Evolutionary conservation across 2,888 invertebrate species (phyloP).

Genomic region (Ctena decussata): DNA sequence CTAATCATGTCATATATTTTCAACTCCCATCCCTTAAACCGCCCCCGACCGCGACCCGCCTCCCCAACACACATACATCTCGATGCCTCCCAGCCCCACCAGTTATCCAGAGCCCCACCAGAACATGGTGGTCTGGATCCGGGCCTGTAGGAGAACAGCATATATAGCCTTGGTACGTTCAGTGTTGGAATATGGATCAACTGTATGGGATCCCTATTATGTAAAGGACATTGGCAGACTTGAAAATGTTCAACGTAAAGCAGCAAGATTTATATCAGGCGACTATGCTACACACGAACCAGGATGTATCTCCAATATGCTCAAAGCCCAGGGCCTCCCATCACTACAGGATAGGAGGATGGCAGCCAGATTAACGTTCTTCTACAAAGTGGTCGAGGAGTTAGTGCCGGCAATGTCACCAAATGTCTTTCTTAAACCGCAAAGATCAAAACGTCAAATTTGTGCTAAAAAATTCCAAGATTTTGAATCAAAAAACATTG

Average conservation of each 20-base stretch:
- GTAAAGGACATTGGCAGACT: not conserved
- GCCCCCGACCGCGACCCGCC: too few species aligned
- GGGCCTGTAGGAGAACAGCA: constrained; percentile 15
- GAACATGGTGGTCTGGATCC: too few species aligned
- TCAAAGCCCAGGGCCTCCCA: not conserved
- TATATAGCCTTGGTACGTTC: constrained; percentile 8
- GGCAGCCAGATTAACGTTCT: not conserved
- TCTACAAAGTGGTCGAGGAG: constrained; percentile 13
- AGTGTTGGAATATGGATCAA: not conserved
- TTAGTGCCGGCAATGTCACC: not conserved
- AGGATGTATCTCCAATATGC: not conserved
- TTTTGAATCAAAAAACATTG: not conserved
- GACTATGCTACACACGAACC: not conserved
- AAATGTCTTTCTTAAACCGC: not conserved
- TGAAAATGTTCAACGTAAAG: not conserved
- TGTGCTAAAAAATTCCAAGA: not conserved
- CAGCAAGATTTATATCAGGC: not conserved
- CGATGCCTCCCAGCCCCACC: too few species aligned
- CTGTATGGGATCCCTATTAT: not conserved
- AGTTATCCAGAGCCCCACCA: too few species aligned
- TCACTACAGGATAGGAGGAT: not conserved
- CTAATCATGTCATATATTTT: too few species aligned
- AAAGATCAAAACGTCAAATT: not conserved
- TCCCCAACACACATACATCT: too few species aligned
- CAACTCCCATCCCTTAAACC: too few species aligned